A percentile compares a stretch with the other conserved stretches of the same genome.
Evolutionary conservation across 1,140 invertebrate genomes (phyloP).

Genomic region (Acarapis woodi): DNA sequence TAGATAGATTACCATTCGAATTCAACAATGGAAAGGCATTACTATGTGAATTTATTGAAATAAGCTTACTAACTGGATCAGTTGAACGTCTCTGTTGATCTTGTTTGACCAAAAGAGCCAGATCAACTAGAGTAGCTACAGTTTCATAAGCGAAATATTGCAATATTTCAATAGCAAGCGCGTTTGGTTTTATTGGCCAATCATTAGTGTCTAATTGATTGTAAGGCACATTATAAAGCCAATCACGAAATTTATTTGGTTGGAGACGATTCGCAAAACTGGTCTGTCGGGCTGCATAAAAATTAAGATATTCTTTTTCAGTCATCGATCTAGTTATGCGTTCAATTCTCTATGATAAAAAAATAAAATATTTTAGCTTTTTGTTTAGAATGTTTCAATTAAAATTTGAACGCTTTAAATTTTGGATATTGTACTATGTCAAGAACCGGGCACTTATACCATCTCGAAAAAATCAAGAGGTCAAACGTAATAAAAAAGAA

Average conservation of each 20-base stretch:
- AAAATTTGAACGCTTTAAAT: too few species aligned
- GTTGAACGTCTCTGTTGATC: conserved; percentile 22
- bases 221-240: conserved; percentile 21
- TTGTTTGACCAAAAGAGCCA: conserved; percentile 28
- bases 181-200: conserved; percentile 18
- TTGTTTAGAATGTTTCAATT: too few species aligned
- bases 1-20: too few species aligned
- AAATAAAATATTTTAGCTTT: neutral
- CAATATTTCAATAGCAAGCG: conserved; percentile 24
- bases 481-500: too few species aligned
- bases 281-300: conserved; percentile 21
- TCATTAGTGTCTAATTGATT: too few species aligned
- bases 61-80: conserved; percentile 19
- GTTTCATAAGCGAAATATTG: conserved; percentile 34
- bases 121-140: conserved; percentile 31
- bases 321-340: conserved; percentile 15
- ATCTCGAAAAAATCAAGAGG: too few species aligned
- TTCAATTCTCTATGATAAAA: conserved; percentile 15
- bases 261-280: conserved; percentile 21
- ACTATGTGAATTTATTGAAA: conserved; percentile 14
- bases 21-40: conserved; percentile 12
- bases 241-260: conserved; percentile 24
- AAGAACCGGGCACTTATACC: too few species aligned
- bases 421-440: too few species aligned
- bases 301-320: conserved; percentile 17